Conservation (phyloP, 2,888 invertebrate genomes). For the Hypomecis punctinalis region DNA sequence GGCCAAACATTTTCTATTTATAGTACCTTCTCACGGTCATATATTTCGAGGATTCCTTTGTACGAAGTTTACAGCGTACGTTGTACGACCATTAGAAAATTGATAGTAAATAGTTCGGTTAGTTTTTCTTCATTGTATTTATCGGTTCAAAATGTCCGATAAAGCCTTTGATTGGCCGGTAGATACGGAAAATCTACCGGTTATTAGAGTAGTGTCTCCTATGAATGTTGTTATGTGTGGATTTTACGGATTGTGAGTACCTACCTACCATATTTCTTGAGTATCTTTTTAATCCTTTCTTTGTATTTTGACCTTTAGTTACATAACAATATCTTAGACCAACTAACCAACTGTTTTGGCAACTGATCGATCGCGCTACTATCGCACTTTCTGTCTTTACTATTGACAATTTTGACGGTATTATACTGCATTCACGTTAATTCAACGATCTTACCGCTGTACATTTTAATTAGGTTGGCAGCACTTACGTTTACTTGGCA, state of each 20-base stretch:
- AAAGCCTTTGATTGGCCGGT: constrained; percentile 62
- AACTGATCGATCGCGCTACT: too few species aligned
- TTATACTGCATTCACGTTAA: too few species aligned
- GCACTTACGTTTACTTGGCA: too few species aligned
- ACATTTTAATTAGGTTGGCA: too few species aligned
- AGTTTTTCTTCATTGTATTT: not conserved
- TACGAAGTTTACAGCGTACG: not conserved
- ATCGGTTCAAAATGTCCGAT: constrained; percentile 55
- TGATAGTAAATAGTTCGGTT: constrained; percentile 4
- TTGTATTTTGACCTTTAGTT: too few species aligned
- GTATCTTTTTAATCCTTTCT: too few species aligned
- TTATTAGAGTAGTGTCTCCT: constrained; percentile 73
- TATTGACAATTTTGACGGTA: too few species aligned
- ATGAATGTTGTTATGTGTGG: constrained; percentile 65
- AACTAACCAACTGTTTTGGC: too few species aligned
- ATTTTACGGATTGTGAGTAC: constrained; percentile 72
- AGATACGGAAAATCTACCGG: constrained; percentile 70
- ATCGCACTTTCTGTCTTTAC: too few species aligned
- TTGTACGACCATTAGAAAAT: constrained; percentile 1
- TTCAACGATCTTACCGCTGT: too few species aligned
- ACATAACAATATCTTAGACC: too few species aligned
- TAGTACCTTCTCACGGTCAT: constrained; percentile 37
- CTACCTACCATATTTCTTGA: not conserved
- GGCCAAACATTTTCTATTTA: constrained; percentile 37
- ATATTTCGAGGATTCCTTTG: constrained; percentile 19